Evolutionary conservation across 2,113 vertebrate species (phyloP).

Genomic region (Dinomys branickii): DNA sequence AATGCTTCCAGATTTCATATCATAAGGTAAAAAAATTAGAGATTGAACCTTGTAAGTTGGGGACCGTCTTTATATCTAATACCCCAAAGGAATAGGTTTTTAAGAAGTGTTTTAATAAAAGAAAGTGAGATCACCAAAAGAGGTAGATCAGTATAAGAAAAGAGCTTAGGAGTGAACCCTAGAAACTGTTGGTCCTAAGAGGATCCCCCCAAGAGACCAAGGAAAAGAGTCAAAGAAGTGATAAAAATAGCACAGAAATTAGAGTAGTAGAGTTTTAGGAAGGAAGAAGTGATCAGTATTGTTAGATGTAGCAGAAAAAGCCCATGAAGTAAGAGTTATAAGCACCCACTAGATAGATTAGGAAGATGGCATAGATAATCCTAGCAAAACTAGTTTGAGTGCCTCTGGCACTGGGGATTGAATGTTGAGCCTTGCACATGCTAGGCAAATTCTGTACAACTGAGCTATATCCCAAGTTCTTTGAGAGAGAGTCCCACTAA

Average conservation of each 20-base stretch:
- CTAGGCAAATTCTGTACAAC: background rate
- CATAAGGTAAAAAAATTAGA: background rate
- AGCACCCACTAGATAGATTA: background rate
- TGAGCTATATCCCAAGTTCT: background rate
- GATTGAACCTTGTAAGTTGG: background rate
- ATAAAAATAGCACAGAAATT: conserved; percentile 34
- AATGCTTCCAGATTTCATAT: background rate
- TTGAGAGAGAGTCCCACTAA: background rate
- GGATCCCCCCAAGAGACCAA: background rate
- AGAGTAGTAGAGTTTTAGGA: background rate
- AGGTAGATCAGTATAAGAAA: background rate
- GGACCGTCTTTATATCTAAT: background rate
- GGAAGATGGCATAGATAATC: background rate
- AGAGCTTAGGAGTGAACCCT: background rate
- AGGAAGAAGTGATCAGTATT: background rate
- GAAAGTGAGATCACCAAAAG: background rate
- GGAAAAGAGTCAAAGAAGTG: background rate
- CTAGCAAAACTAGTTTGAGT: background rate
- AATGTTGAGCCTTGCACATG: background rate
- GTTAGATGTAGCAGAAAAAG: background rate
- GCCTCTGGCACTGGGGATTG: background rate
- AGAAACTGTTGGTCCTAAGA: background rate
- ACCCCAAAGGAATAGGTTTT: background rate
- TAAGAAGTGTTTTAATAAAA: conserved; percentile 4
- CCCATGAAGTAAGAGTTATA: background rate